Base-by-base conservation (phyloP, 2,113 vertebrate species). In the Eclectus roratus region DNA sequence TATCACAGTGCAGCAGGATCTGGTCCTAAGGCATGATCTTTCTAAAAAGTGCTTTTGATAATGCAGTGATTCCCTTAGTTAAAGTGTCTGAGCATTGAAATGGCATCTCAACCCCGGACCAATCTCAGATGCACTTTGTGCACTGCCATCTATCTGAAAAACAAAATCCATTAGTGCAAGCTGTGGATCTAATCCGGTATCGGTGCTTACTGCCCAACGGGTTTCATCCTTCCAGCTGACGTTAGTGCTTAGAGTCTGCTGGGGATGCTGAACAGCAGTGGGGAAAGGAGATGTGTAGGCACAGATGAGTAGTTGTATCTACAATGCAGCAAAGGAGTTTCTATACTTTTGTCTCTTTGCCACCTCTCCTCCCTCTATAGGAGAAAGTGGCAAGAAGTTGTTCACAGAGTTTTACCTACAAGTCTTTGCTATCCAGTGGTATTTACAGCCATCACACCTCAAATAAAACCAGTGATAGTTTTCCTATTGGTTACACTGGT, bases 131-230 rank as follows among this genome's bases (percentile, higher is more conserved):
- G 79, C 55, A 23, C 73, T 94, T 66, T 82, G 64, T 80, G 91
- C 83, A 83, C 74, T 95, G 91, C 86, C 78, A 87, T 93, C 94
- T 95, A 92, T 92, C 92, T 85, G 91, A 88, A 88, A 93, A 96
- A 24, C 21, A 58, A 58, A 96, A 94, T 88, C 78, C 76, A 78
- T 96, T 91, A 87, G 73, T 90, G 85, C 88, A 96, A 50, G 87
- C 35, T 70, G 91, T 80, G 81, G 83, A n/a, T 85, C 44, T 53
- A 68, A 80, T 49, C 56, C 4, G 5, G 17, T 43, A 27, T 41
- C 14, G 16, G 80, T 81, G 84, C 50, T 85, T 21, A 19, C 63
- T 76, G 80, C 80, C 91, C 77, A 9, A 19, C 6, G 9, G 52
- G 31, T 53, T 89, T 44, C 79, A 49, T 85, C 73, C 79, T 87